These are phyloP conservation scores for Anoura caudifer DNA, from an alignment of 2,113 vertebrate genomes.

Conservation along the genomic window DNA sequence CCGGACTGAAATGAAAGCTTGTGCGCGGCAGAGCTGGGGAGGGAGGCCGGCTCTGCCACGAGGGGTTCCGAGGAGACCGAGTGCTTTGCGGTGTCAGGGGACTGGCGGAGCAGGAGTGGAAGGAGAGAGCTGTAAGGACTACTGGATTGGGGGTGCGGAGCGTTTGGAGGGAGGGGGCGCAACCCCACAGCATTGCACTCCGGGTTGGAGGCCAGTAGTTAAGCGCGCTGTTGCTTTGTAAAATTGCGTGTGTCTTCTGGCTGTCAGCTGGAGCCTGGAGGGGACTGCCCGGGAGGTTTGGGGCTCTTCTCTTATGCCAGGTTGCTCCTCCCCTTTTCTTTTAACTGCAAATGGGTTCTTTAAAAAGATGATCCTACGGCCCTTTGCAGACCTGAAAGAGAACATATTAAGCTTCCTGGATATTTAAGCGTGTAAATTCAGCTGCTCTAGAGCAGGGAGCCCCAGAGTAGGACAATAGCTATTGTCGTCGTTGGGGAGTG, in stretches of 20 bases:
- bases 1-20: constrained; percentile 57
- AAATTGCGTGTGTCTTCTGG: constrained; percentile 36
- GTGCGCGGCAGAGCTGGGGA: neutral
- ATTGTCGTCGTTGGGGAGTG: constrained; percentile 44
- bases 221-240: constrained; percentile 54
- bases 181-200: neutral
- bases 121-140: neutral
- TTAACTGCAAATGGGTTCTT: constrained; percentile 24
- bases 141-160: neutral
- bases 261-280: neutral
- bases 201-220: neutral
- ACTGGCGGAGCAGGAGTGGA: neutral
- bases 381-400: constrained; percentile 40
- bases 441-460: neutral
- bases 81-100: neutral
- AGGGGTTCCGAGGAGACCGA: neutral
- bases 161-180: neutral
- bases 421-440: constrained; percentile 29
- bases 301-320: neutral
- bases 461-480: constrained; percentile 57
- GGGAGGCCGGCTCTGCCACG: neutral
- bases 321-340: neutral
- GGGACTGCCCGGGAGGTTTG: neutral
- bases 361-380: neutral
- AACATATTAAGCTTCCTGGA: constrained; percentile 1